Conservation (phyloP, 2,113 vertebrate genomes). For the Mandrillus leucophaeus region DNA sequence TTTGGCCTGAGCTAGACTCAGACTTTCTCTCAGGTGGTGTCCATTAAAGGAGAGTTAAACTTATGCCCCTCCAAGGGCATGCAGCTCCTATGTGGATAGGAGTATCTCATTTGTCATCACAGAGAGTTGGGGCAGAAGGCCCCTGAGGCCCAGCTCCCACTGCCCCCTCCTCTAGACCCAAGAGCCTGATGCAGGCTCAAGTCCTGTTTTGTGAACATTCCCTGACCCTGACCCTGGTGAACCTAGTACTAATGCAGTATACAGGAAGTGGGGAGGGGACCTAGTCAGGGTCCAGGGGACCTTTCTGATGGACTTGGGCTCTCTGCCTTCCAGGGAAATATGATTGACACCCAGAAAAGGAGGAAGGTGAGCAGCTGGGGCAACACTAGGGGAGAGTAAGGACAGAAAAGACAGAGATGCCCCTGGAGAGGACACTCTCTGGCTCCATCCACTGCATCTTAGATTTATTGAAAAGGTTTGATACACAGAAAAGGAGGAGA, state of each 20-base stretch:
- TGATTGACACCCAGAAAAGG: no score
- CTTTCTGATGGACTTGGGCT: no score
- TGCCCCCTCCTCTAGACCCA: accelerated
- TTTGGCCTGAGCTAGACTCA: neutral
- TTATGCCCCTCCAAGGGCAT: neutral
- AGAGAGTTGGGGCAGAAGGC: neutral
- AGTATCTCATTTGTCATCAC: neutral
- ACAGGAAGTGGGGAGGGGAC: accelerated
- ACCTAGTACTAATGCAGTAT: accelerated
- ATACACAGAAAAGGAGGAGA: no score
- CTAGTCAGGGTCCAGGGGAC: neutral
- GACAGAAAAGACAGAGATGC: no score
- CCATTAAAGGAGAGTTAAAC: neutral
- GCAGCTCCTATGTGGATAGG: neutral
- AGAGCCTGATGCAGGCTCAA: neutral
- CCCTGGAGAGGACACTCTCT: no score
- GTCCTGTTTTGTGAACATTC: neutral
- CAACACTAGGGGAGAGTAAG: no score
- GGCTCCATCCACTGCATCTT: no score
- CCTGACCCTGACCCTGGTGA: neutral
- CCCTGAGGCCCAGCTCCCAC: neutral
- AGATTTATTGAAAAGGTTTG: no score
- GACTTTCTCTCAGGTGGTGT: neutral
- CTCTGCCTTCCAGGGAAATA: no score
- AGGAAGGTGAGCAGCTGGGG: no score